Conservation (phyloP, 2,113 vertebrate genomes). For the Erpornis zantholeuca region DNA sequence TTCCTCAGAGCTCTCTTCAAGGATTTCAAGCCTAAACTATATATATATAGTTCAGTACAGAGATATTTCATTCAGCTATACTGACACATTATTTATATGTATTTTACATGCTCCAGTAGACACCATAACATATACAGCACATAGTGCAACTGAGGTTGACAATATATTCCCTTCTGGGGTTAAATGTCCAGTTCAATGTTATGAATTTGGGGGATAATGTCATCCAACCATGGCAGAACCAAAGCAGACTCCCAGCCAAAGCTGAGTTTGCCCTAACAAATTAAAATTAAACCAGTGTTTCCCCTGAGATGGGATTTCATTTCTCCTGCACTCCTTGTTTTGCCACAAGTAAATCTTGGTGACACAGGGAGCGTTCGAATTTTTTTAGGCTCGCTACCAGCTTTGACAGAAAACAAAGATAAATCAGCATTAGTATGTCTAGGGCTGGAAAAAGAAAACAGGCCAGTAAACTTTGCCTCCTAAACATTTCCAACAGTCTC, state of each 20-base stretch:
- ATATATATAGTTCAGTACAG: background rate
- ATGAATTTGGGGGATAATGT: constrained; percentile 59
- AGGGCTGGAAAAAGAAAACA: background rate
- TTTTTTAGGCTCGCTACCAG: constrained; percentile 47
- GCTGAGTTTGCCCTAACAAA: constrained; percentile 45
- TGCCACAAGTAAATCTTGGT: constrained; percentile 34
- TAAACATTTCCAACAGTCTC: background rate
- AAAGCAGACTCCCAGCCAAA: constrained; percentile 35
- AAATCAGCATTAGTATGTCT: constrained; percentile 26
- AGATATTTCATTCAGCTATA: constrained; percentile 34
- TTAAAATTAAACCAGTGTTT: constrained; percentile 53
- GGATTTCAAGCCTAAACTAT: constrained; percentile 15
- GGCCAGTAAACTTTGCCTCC: background rate
- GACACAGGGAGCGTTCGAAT: background rate
- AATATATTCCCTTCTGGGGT: constrained; percentile 44
- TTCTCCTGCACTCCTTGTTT: constrained; percentile 43
- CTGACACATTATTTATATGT: constrained; percentile 50
- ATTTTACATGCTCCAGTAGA: constrained; percentile 49
- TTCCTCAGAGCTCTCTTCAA: constrained; percentile 6
- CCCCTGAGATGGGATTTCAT: constrained; percentile 45
- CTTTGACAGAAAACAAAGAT: constrained; percentile 54
- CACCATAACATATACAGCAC: constrained; percentile 44
- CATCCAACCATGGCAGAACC: constrained; percentile 29
- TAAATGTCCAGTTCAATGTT: constrained; percentile 47
- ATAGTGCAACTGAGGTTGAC: constrained; percentile 34